Evolutionary conservation across 2,113 vertebrate genomes (phyloP).

Genomic region (Lagenorhynchus albirostris): DNA sequence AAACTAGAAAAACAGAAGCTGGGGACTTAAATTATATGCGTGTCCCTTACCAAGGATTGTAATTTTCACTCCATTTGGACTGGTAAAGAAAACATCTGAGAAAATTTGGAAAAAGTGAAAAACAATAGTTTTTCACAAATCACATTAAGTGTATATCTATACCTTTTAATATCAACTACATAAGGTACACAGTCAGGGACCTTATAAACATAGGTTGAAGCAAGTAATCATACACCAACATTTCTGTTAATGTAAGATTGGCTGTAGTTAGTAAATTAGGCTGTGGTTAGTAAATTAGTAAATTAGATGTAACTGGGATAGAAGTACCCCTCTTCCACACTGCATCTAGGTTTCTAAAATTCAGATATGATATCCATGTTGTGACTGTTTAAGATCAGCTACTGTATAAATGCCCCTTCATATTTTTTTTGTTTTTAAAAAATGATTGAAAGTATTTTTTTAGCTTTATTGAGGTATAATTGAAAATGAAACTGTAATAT

Average conservation of each 20-base stretch:
- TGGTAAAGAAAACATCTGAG: background rate
- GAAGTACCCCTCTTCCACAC: background rate
- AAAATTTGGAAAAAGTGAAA: background rate
- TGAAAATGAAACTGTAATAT: background rate
- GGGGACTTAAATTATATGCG: background rate
- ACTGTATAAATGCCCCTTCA: background rate
- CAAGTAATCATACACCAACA: background rate
- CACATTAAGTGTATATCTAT: background rate
- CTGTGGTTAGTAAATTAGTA: background rate
- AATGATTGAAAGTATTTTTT: background rate
- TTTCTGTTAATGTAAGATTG: background rate
- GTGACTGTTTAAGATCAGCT: background rate
- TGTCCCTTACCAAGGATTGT: background rate
- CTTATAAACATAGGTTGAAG: background rate
- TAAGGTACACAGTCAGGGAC: background rate
- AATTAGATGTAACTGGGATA: background rate
- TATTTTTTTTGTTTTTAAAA: background rate
- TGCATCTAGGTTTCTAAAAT: background rate
- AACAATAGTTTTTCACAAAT: background rate
- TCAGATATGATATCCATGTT: background rate
- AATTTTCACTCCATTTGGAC: background rate
- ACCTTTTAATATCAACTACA: background rate
- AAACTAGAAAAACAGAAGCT: conserved; percentile 18
- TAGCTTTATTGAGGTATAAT: background rate
- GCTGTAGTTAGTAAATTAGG: no score